phyloP scores from a whole-genome alignment of 2,797 vertebrate genomes.

The Alca torda region DNA sequence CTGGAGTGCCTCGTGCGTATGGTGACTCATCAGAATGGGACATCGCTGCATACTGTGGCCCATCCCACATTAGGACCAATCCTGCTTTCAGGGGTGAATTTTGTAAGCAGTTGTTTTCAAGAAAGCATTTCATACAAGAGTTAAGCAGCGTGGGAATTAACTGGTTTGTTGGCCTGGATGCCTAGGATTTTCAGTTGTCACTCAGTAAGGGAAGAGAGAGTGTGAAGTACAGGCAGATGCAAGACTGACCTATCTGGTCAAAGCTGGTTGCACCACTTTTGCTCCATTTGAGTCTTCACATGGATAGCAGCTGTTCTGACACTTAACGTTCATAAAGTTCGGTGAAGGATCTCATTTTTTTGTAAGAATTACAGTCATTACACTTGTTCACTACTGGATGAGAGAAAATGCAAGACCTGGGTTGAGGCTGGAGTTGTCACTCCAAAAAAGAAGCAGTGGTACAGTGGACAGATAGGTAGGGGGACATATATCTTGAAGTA shows the following conservation, averaged over 20 bases:
- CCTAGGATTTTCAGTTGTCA: not conserved
- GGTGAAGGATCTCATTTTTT: not conserved
- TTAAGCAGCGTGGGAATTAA: not conserved
- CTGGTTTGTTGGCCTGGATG: not conserved
- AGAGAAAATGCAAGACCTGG: not conserved
- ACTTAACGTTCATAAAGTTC: not conserved
- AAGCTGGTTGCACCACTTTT: not conserved
- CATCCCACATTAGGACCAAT: rapidly evolving
- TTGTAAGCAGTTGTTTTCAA: not conserved
- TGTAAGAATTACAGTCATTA: not conserved
- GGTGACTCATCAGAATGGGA: not conserved
- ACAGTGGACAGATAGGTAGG: not conserved
- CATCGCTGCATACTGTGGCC: not conserved
- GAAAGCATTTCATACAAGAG: not conserved
- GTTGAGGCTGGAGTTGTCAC: not conserved
- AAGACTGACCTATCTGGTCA: not conserved
- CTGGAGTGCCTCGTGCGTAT: rapidly evolving
- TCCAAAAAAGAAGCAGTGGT: not conserved
- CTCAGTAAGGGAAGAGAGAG: not conserved
- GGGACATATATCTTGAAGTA: not conserved
- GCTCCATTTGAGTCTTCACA: not conserved
- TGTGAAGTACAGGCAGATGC: not conserved
- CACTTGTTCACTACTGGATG: not conserved
- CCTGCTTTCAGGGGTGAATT: not conserved
- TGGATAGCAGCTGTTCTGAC: not conserved